A percentile compares a stretch with the other conserved stretches of the same genome.
These are phyloP conservation scores for Axis porcinus DNA, from an alignment of 2,113 vertebrate genomes.

Conservation along the genomic window DNA sequence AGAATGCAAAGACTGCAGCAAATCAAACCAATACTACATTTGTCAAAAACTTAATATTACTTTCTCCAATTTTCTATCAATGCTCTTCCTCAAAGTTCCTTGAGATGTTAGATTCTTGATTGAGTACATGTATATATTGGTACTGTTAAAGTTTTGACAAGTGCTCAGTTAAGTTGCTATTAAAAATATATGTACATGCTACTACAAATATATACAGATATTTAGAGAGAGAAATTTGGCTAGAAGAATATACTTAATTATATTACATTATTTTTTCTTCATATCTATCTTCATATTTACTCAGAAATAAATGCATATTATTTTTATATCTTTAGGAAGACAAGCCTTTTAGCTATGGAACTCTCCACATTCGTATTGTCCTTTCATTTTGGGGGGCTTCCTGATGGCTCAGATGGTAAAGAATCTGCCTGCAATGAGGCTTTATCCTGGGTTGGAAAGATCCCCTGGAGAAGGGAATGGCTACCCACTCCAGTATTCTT, in stretches of 20 bases:
- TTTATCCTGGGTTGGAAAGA: not conserved
- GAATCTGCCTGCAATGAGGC: not conserved
- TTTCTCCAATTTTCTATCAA: constrained; percentile 2
- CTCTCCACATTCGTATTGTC: not conserved
- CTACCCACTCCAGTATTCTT: not conserved
- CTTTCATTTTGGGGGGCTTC: not conserved
- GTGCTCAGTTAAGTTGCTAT: not conserved
- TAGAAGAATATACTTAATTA: not conserved
- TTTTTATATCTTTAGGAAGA: not conserved
- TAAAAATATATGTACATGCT: not conserved
- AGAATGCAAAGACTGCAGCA: not conserved
- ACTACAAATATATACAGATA: not conserved
- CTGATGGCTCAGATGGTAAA: not conserved
- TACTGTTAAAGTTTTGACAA: not conserved
- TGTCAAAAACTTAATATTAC: not conserved
- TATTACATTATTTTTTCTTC: not conserved
- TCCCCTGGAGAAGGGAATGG: not conserved
- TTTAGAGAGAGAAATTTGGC: not conserved
- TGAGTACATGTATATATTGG: not conserved
- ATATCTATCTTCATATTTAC: constrained; percentile 17
- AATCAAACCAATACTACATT: not conserved
- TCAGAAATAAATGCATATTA: not conserved
- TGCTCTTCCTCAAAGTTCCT: not conserved
- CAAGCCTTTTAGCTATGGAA: not conserved
- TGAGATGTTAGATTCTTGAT: not conserved